These are phyloP conservation scores for Podarcis muralis DNA, from an alignment of 2,113 vertebrate species.

Conservation along the genomic window DNA sequence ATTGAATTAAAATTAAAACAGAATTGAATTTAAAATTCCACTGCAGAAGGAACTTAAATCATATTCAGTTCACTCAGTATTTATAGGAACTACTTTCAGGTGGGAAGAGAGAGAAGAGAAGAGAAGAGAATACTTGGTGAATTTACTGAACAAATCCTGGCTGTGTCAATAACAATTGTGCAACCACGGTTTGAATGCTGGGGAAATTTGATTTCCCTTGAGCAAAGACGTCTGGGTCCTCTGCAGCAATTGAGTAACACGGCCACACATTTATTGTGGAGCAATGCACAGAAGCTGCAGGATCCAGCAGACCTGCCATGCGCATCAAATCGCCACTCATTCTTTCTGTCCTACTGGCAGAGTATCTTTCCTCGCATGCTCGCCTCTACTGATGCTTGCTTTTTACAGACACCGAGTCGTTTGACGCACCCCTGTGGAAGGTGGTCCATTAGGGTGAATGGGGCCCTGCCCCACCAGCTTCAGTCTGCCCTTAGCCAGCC, in stretches of 20 bases:
- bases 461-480: too few species aligned
- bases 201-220: not conserved
- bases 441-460: too few species aligned
- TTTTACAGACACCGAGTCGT: not conserved
- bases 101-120: too few species aligned
- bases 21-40: too few species aligned
- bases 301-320: not conserved
- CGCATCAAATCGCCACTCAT: not conserved
- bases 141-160: not conserved
- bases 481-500: too few species aligned
- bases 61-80: too few species aligned
- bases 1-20: too few species aligned
- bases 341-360: not conserved
- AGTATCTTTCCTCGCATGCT: fast-evolving
- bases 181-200: not conserved
- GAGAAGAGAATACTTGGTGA: not conserved
- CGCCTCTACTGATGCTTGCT: fast-evolving
- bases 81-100: too few species aligned
- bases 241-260: not conserved
- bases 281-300: not conserved
- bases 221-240: not conserved
- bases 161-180: too few species aligned
- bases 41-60: too few species aligned
- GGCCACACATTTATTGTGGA: not conserved
- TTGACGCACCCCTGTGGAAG: fast-evolving